Evolutionary conservation across 2,888 invertebrate species (phyloP), one percentile per base, ranked within the genome.

Genomic region (Hemistola chrysoprasaria): DNA sequence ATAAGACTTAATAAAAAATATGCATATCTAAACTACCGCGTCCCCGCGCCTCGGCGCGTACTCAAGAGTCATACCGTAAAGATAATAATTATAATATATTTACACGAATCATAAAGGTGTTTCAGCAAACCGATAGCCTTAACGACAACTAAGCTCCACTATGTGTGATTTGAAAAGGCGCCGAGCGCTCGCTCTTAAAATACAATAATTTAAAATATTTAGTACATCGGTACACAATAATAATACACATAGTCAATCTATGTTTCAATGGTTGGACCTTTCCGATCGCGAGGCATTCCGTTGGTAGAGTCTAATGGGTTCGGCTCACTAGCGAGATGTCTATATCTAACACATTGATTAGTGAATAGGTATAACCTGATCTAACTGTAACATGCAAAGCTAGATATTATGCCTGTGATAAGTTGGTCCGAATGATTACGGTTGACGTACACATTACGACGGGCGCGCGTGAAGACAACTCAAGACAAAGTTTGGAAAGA

Each of bases 1-100:
- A 84, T 82, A 78, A n/a, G 85, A 84, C 84, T 86, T 87, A 86
- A 86, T 85, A 86, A 86, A 84, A 68, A 86, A 87, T 87, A 87
- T 84, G 86, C 84, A 71, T 85, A 82, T 84, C 85, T 86, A 87
- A 79, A 81, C 78, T 85, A 82, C 78, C 65, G 65, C 78, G 76
- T 70, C 72, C 69, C 71, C 73, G 30, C 22, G 30, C 56, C 48
- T 36, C 53, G 21, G 25, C 11, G 56, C 66, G 56, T 58, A 62
- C 70, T 71, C 74, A 65, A 70, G 74, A 83, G 79, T 83, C 83
- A 79, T 84, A 80, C 81, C 78, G 72, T 84, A 72, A 80, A 78
- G 77, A 80, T 78, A 76, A 78, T 78, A 70, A 84, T 82, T 73
- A 83, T 78, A 78, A 79, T 85, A 87, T 86, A 88, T 88, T 87